Base-by-base conservation (phyloP, 2,797 vertebrate species). In the Bradypodion ventrale region DNA sequence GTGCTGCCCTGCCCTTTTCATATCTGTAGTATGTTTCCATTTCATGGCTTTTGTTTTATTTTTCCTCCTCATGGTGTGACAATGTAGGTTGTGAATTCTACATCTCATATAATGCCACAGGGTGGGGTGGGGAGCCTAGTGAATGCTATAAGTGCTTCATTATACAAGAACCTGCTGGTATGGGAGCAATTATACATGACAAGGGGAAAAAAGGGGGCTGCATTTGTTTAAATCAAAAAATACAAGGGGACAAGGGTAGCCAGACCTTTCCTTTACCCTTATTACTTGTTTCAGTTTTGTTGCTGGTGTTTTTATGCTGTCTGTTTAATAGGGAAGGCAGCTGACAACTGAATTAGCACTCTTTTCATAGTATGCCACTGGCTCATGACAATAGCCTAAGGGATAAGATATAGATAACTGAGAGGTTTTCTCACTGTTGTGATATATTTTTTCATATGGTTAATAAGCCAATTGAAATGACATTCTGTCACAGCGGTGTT, bases 361-460 rank as follows among this genome's bases (percentile, higher is more conserved):
- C 89, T 93, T 96, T 96, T 92, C 96, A 97, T 96, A 97, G 97
- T 95, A 96, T 97, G 97, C 97, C 97, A 97, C 97, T 97, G 97
- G 96, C 97, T 97, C 96, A 97, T 98, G 98, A 98, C 98, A 99
- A 98, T 98, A 98, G 98, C 98, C 98, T 98, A 97, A 97, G 98
- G 98, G 97, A 95, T 97, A 96, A 97, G 97, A 98, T 98, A 98
- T 97, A 98, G 98, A 98, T 98, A 97, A 97, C 97, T 96, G 95
- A 93, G 96, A 95, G 96, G 93, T 95, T 96, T 96, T 96, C 94
- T 94, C 92, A 92, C 93, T 94, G 94, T 96, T 96, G 95, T 96
- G 95, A 96, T 96, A 94, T 95, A 96, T 95, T 96, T 96, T 96
- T 96, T 96, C 94, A 90, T 95, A 95, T 93, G 94, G 96, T 94